Base-by-base conservation (phyloP, 1,140 invertebrate genomes). In the Drosophila nikananu region DNA sequence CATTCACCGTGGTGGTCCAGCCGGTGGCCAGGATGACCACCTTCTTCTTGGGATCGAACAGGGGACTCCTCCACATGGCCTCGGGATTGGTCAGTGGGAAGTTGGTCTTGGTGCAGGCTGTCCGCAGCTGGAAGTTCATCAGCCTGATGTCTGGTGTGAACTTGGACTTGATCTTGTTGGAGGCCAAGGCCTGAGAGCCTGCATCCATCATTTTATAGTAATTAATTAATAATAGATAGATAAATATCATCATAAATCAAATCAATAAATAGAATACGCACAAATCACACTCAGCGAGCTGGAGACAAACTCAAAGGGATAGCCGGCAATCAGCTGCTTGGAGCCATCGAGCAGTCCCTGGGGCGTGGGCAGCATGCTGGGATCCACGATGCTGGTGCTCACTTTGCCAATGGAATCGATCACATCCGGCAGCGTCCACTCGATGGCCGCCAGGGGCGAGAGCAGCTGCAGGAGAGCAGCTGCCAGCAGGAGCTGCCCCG, bases 1-100 rank as follows among this genome's bases (percentile, higher is more conserved):
- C 89, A 59, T 92, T 92, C 4, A 93, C 66, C 2, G 70, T 90
- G 5, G 89, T 92, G 7, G 87, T 93, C 92, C 92, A 93, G 2
- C 92, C 92, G 9, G 92, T 91, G 21, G 89, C 91, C 58, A 93
- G 58, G 10, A 93, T 89, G 49, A 93, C 91, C 2, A 93, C 86
- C 32, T 81, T 80, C 52, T 93, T 93, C 10, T 30, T 78, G 7
- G 65, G 37, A 81, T 92, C 83, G 3, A 93, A 93, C 3, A 68
- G 35, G 3, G 78, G 72, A 46, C 87, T 90, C 5, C 25, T 27
- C 92, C 91, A 93, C 73, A 93, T 81, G 4, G 41, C 48, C 51
- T 86, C 70, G 0, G 92, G 70, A 5, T 77, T 54, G 9, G 91
- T 49, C 0, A 93, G 27, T 0, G 89, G 80, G 23, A 81, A 86